Base-by-base conservation (phyloP, 2,888 invertebrate genomes). In the Zaprionus bogoriensis region DNA sequence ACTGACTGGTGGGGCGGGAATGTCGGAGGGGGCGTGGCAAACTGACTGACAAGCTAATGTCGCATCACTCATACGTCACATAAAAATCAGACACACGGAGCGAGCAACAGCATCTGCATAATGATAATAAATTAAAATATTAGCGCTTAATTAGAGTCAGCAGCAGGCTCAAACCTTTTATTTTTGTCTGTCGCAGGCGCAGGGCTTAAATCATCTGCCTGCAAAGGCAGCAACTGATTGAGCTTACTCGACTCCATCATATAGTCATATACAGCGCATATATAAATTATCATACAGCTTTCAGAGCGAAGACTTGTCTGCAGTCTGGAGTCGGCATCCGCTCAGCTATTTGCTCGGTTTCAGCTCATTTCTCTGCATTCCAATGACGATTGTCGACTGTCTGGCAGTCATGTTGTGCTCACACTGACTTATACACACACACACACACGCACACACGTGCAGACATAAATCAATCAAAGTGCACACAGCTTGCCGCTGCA, bases 121-220 rank as follows among this genome's bases (percentile, higher is more conserved):
- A 72, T 82, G 60, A 70, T 77, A 74, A 86, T 82, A 75, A 85
- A 86, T 87, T 83, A 75, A 77, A 78, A 82, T 78, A 87, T 86
- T 81, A 85, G 85, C 78, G 81, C 86, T 87, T 87, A 81, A 86
- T 87, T 87, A 81, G 87, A 85, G 79, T 77, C 74, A 83, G 74
- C 78, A 85, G 71, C 77, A 61, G 69, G 47, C 62, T 38, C 75
- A 54, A 46, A 61, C 79, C n/a, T n/a, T n/a, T n/a, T n/a, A n/a
- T n/a, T n/a, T n/a, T 46, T 48, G 48, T 59, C 73, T 63, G 46
- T 23, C 44, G 19, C 59, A 61, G 58, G n/a, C n/a, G n/a, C n/a
- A n/a, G n/a, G n/a, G n/a, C n/a, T n/a, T n/a, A n/a, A n/a, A n/a
- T n/a, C n/a, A n/a, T n/a, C n/a, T n/a, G 4, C 9, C 20, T 2